A percentile compares a stretch with the other conserved stretches of the same genome.
Conservation (phyloP, 2,113 vertebrate genomes). For the Lophochroa leadbeateri region DNA sequence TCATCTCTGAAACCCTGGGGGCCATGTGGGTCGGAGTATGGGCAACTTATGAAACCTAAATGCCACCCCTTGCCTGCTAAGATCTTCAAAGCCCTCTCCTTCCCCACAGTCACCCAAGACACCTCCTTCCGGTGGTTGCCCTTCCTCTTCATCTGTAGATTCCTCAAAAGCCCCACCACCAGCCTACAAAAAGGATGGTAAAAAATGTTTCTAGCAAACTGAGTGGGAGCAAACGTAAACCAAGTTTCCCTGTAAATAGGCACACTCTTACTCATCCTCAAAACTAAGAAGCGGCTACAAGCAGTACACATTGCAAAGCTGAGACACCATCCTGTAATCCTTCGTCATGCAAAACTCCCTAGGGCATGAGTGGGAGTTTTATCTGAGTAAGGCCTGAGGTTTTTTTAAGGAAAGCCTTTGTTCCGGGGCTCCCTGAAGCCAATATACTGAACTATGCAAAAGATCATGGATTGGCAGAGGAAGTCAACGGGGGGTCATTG, state of each 20-base stretch:
- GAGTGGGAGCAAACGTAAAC: background rate
- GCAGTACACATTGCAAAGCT: background rate
- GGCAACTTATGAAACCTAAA: background rate
- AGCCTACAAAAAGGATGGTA: background rate
- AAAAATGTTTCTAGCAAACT: background rate
- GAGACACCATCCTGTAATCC: slow-evolving; percentile 35
- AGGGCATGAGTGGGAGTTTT: slow-evolving; percentile 49
- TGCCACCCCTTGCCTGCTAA: background rate
- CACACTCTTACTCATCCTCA: slow-evolving; percentile 19
- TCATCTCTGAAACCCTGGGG: background rate
- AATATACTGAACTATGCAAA: slow-evolving; percentile 26
- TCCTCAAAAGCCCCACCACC: background rate
- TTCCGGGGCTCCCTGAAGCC: slow-evolving; percentile 34
- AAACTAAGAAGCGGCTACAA: background rate
- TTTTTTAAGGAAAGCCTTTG: slow-evolving; percentile 44
- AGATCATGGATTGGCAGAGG: background rate
- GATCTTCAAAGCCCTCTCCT: background rate
- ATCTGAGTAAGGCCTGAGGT: slow-evolving; percentile 34
- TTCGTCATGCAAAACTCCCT: slow-evolving; percentile 47
- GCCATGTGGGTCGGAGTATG: fast-evolving
- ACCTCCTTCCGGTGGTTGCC: background rate
- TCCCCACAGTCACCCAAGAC: background rate
- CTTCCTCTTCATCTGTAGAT: background rate
- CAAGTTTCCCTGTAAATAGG: background rate
- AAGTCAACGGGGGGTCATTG: slow-evolving; percentile 10